Conservation (phyloP, 2,888 invertebrate genomes). For the Drosophila prolongata region DNA sequence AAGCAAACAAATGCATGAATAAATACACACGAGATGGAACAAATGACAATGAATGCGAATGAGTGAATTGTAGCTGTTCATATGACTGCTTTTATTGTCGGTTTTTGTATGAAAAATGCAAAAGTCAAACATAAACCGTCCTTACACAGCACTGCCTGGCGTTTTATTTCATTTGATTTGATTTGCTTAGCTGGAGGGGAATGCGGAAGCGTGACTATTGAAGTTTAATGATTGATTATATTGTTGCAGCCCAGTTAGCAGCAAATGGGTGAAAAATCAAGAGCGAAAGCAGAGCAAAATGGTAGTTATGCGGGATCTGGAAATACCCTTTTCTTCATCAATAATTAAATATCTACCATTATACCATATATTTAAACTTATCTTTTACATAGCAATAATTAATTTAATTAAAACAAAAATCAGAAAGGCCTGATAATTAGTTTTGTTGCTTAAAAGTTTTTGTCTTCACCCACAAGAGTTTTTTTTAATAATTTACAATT, state of each 20-base stretch:
- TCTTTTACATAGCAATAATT: too few relatives aligned
- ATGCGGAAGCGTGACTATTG: constrained; percentile 44
- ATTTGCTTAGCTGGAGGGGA: constrained; percentile 27
- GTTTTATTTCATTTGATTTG: constrained; percentile 53
- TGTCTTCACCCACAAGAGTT: too few relatives aligned
- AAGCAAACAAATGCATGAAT: constrained; percentile 78
- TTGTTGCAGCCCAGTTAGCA: constrained; percentile 25
- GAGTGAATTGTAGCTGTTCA: constrained; percentile 49
- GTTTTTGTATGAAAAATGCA: constrained; percentile 60
- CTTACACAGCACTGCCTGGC: constrained; percentile 21
- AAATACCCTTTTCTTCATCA: too few relatives aligned
- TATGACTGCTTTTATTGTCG: constrained; percentile 45
- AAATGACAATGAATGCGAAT: constrained; percentile 47
- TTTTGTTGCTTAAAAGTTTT: too few relatives aligned
- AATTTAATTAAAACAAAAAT: too few relatives aligned
- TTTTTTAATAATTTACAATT: too few relatives aligned
- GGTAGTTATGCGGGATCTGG: background rate
- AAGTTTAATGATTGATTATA: constrained; percentile 70
- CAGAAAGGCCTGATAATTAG: too few relatives aligned
- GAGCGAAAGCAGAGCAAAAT: background rate
- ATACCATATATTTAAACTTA: too few relatives aligned
- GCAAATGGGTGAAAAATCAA: constrained; percentile 25
- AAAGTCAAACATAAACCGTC: constrained; percentile 64
- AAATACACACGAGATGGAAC: constrained; percentile 55
- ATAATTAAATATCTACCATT: too few relatives aligned